Percentiles rank a stretch among this genome's conserved stretches.
Evolutionary conservation across 92 coral and sea anemone genomes (phyloP).

Genomic region (Palythoa caribaeorum): DNA sequence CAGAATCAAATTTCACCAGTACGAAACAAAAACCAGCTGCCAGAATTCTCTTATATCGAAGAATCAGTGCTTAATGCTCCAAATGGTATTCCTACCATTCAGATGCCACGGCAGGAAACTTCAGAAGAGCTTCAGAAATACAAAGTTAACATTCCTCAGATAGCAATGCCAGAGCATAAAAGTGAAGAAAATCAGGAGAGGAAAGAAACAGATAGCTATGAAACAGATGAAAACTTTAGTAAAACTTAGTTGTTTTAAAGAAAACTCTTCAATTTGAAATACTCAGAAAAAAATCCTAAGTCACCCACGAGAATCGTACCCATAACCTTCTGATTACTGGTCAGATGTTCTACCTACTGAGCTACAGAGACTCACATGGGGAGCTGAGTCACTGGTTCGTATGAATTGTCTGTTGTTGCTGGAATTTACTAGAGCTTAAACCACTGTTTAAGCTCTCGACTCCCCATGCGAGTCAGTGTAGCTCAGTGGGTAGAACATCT

Average conservation of each 20-base stretch:
- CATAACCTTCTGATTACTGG: too few relatives aligned
- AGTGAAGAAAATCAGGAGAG: not conserved
- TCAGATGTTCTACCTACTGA: too few relatives aligned
- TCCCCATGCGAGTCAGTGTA: too few relatives aligned
- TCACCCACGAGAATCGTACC: too few relatives aligned
- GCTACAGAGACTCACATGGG: too few relatives aligned
- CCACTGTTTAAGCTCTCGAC: too few relatives aligned
- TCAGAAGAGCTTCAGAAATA: constrained; percentile 28
- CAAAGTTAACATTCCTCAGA: constrained; percentile 25
- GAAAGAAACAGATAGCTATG: not conserved
- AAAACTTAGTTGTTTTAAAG: not conserved
- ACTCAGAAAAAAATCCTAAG: too few relatives aligned
- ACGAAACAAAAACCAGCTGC: not conserved
- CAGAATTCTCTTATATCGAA: not conserved
- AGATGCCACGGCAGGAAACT: constrained; percentile 31
- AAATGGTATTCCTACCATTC: constrained; percentile 22
- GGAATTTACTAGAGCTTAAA: too few relatives aligned
- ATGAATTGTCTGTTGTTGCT: too few relatives aligned
- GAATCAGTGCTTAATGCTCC: not conserved
- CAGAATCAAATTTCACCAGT: not conserved
- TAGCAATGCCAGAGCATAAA: constrained; percentile 27
- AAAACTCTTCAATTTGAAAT: too few relatives aligned
- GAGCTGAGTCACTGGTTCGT: too few relatives aligned
- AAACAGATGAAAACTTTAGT: not conserved
- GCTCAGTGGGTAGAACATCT: too few relatives aligned